A percentile compares a stretch with the other conserved stretches of the same genome.
These are phyloP conservation scores for Trachemys scripta DNA, from an alignment of 2,113 vertebrate genomes.

Conservation along the genomic window DNA sequence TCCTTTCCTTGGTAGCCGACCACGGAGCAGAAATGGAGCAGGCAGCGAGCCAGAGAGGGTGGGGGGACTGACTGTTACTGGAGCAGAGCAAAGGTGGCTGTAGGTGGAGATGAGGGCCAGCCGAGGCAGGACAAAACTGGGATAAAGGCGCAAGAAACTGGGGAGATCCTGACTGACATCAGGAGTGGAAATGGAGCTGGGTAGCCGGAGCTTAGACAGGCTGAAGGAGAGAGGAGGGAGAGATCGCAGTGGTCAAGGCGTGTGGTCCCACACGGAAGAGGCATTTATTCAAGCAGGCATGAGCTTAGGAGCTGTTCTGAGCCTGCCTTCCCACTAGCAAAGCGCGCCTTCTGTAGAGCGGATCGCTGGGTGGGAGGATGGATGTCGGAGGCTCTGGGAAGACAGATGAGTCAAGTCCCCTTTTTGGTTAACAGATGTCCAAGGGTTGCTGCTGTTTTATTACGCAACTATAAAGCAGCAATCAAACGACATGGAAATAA, in stretches of 20 bases:
- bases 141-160: neutral
- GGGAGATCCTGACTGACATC: neutral
- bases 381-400: neutral
- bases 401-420: neutral
- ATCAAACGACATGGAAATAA: neutral
- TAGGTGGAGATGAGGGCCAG: neutral
- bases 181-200: neutral
- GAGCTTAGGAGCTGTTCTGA: neutral
- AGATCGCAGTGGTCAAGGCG: neutral
- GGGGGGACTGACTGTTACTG: neutral
- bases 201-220: neutral
- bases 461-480: neutral
- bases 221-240: neutral
- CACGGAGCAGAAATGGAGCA: neutral
- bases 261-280: neutral
- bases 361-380: neutral
- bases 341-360: neutral
- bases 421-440: neutral
- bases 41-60: neutral
- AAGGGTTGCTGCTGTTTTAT: neutral
- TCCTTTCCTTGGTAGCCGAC: neutral
- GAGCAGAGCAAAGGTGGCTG: neutral
- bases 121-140: neutral
- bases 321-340: neutral
- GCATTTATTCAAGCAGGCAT: neutral